Evolutionary conservation across 2,113 vertebrate species (phyloP).

Genomic region (Meles meles): DNA sequence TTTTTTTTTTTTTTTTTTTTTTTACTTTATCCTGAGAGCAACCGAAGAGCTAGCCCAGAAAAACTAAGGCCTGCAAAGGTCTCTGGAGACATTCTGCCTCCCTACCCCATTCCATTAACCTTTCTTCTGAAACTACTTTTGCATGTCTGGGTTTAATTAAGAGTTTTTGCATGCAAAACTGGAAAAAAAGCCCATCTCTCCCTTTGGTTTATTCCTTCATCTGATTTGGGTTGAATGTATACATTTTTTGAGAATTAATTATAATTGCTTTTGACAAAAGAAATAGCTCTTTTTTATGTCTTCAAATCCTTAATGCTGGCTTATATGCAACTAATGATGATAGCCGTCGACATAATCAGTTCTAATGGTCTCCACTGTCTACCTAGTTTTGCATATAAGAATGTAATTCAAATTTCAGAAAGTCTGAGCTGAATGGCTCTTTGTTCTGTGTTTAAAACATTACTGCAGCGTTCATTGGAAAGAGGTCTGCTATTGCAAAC

Average conservation of each 20-base stretch:
- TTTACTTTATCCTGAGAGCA: not conserved
- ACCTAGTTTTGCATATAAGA: slow-evolving; percentile 20
- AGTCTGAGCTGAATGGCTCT: slow-evolving; percentile 23
- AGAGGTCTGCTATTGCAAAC: not conserved
- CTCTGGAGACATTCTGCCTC: slow-evolving; percentile 74
- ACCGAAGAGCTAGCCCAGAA: slow-evolving; percentile 56
- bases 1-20: not conserved
- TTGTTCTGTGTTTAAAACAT: slow-evolving; percentile 58
- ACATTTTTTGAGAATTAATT: slow-evolving; percentile 81
- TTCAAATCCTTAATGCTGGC: slow-evolving; percentile 74
- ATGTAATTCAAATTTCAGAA: slow-evolving; percentile 40
- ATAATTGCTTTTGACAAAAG: slow-evolving; percentile 83
- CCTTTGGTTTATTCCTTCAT: slow-evolving; percentile 77
- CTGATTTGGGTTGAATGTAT: slow-evolving; percentile 80
- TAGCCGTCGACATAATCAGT: slow-evolving; percentile 58
- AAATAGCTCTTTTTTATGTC: slow-evolving; percentile 78
- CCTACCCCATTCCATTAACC: slow-evolving; percentile 78
- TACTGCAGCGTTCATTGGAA: slow-evolving; percentile 26
- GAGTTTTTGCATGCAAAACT: slow-evolving; percentile 74
- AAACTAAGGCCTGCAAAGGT: slow-evolving; percentile 60
- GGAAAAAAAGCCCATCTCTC: slow-evolving; percentile 67
- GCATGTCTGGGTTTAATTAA: slow-evolving; percentile 83
- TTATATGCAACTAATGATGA: slow-evolving; percentile 77
- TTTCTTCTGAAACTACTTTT: slow-evolving; percentile 79
- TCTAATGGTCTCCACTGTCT: slow-evolving; percentile 61